phyloP scores from a whole-genome alignment of 2,113 vertebrate species.

The Cyphomyrus plagiostoma region DNA sequence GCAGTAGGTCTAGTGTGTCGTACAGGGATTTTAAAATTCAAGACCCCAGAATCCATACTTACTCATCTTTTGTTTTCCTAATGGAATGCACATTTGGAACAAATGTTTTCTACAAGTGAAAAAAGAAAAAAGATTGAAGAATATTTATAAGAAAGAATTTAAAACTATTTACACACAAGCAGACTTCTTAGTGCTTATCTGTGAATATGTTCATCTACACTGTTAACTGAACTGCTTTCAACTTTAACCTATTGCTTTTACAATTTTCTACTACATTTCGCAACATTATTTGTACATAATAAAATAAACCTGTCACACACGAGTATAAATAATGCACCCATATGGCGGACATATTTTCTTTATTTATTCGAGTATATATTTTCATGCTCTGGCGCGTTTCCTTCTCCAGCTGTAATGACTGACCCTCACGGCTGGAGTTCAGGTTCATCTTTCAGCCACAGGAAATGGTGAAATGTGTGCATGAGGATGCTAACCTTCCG shows the following conservation, averaged over 20 bases:
- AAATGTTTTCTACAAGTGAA: slow-evolving; percentile 53
- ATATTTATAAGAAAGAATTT: background rate
- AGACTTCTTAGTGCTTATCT: background rate
- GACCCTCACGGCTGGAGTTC: background rate
- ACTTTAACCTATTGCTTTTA: background rate
- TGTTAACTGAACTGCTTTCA: background rate
- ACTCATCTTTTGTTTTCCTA: slow-evolving; percentile 64
- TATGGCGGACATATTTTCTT: background rate
- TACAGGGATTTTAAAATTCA: background rate
- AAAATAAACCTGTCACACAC: background rate
- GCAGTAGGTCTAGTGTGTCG: background rate
- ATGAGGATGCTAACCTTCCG: background rate
- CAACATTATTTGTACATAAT: background rate
- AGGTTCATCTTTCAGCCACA: background rate
- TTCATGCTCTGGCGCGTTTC: background rate
- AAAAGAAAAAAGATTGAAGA: background rate
- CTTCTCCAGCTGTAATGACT: background rate
- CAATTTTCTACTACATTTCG: background rate
- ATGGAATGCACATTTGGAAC: slow-evolving; percentile 62
- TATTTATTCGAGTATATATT: background rate
- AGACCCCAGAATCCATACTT: slow-evolving; percentile 33
- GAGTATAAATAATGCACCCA: background rate
- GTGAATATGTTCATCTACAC: background rate
- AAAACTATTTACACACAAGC: background rate
- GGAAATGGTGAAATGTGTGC: background rate